Evolutionary conservation across 1,140 invertebrate species (phyloP).

Genomic region (Drosophila pruinosa): DNA sequence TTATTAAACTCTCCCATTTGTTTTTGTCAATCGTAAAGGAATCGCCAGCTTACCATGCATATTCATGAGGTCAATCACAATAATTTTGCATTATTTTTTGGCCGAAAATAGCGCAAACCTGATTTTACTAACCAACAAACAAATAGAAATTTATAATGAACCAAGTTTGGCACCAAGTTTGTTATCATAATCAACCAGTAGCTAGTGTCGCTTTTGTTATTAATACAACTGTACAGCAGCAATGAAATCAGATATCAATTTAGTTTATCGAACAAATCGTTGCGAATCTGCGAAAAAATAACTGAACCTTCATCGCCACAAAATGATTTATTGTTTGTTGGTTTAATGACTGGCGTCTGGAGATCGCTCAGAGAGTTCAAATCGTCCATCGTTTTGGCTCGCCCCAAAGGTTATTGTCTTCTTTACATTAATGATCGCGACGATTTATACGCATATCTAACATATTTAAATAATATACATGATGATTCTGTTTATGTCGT

Average conservation of each 20-base stretch:
- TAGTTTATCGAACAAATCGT: background rate
- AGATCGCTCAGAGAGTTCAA: slow-evolving; percentile 27
- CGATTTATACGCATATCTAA: background rate
- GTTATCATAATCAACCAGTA: slow-evolving; percentile 33
- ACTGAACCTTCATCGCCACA: slow-evolving; percentile 26
- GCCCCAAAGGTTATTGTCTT: slow-evolving; percentile 58
- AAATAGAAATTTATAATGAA: slow-evolving; percentile 1
- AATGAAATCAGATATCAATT: slow-evolving; percentile 2
- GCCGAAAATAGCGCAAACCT: slow-evolving; percentile 29
- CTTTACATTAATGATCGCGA: slow-evolving; percentile 24
- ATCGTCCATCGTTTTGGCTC: background rate
- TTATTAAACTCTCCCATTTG: slow-evolving; percentile 17
- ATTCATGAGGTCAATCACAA: slow-evolving; percentile 25
- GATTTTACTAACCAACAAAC: slow-evolving; percentile 15
- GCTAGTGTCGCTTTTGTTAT: background rate
- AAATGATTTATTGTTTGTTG: slow-evolving; percentile 32
- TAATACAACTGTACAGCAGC: slow-evolving; percentile 3
- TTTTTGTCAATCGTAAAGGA: slow-evolving; percentile 25
- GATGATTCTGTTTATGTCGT: slow-evolving; percentile 26
- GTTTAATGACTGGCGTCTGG: slow-evolving; percentile 6
- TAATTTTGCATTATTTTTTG: slow-evolving; percentile 6
- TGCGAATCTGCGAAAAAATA: slow-evolving; percentile 21
- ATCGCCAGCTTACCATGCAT: slow-evolving; percentile 13
- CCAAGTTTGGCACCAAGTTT: slow-evolving; percentile 9
- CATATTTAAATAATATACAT: slow-evolving; percentile 15